Conservation (phyloP, 2,888 invertebrate genomes). For the Hyles lineata region DNA sequence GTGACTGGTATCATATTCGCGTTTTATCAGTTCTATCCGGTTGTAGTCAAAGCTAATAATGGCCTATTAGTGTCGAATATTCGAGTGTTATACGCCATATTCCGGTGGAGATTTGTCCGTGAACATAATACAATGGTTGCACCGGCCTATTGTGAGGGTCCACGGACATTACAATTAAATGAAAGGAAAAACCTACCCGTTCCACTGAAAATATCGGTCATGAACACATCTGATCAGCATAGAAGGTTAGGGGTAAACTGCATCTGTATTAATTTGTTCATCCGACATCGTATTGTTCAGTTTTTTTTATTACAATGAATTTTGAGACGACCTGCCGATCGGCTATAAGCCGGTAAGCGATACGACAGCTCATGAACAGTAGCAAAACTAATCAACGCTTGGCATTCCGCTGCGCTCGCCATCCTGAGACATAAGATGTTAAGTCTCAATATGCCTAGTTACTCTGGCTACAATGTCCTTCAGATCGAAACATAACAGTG, state of each 20-base stretch:
- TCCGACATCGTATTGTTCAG: neutral
- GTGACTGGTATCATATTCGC: neutral
- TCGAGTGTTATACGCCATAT: neutral
- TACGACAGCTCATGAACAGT: no score
- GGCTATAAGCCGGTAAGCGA: no score
- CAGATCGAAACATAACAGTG: no score
- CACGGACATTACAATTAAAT: slow-evolving; percentile 65
- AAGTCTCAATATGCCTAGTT: no score
- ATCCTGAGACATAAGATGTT: no score
- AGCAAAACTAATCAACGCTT: no score
- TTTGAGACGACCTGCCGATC: no score
- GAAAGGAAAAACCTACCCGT: slow-evolving; percentile 64
- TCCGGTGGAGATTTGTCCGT: slow-evolving; percentile 29
- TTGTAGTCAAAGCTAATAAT: neutral
- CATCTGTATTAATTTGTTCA: neutral
- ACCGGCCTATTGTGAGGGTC: slow-evolving; percentile 29
- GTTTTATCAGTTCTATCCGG: neutral
- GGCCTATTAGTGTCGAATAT: slow-evolving; percentile 4
- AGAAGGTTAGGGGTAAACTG: neutral
- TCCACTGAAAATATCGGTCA: slow-evolving; percentile 48
- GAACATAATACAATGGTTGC: slow-evolving; percentile 30
- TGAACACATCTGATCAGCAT: slow-evolving; percentile 41
- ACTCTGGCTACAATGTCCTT: no score
- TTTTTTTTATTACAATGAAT: no score
- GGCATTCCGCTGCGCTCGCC: no score